A percentile compares a stretch with the other conserved stretches of the same genome.
Conservation (phyloP, 1,140 invertebrate genomes). For the Rhynchophorus ferrugineus region DNA sequence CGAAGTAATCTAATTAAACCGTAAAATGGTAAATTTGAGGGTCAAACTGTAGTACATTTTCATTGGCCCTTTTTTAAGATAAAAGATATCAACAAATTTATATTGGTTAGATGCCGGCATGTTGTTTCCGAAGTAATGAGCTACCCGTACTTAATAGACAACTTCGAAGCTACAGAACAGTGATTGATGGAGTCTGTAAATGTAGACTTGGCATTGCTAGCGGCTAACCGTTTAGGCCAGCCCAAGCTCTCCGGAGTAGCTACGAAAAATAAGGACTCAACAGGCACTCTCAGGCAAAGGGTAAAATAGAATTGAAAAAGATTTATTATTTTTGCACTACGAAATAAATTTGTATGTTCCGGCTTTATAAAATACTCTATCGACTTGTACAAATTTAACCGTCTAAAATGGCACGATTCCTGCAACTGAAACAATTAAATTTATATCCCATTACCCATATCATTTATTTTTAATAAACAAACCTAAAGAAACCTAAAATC, state of each 20-base stretch:
- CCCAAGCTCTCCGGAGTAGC: conserved; percentile 1
- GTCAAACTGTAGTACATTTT: conserved; percentile 14
- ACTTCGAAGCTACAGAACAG: conserved; percentile 29
- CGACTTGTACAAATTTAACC: too few relatives aligned
- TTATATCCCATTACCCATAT: too few relatives aligned
- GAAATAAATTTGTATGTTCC: conserved; percentile 6
- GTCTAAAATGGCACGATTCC: too few relatives aligned
- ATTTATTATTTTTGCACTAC: conserved; percentile 10
- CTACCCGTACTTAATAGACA: conserved; percentile 32
- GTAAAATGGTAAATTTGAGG: conserved; percentile 1
- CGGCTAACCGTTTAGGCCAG: conserved; percentile 24
- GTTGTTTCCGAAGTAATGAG: conserved; percentile 30
- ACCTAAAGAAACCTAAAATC: too few relatives aligned
- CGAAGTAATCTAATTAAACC: neutral
- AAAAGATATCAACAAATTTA: conserved; percentile 27
- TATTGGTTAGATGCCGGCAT: conserved; percentile 22
- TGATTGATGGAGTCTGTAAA: conserved; percentile 34
- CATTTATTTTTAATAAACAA: too few relatives aligned
- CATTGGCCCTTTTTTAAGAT: conserved; percentile 18
- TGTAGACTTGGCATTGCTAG: conserved; percentile 31
- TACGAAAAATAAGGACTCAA: conserved; percentile 19
- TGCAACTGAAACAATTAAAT: too few relatives aligned
- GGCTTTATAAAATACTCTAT: too few relatives aligned
- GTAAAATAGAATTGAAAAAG: conserved; percentile 15
- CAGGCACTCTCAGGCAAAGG: conserved; percentile 15